phyloP scores from a whole-genome alignment of 1,140 invertebrate genomes.

The Condylostylus longicornis region DNA sequence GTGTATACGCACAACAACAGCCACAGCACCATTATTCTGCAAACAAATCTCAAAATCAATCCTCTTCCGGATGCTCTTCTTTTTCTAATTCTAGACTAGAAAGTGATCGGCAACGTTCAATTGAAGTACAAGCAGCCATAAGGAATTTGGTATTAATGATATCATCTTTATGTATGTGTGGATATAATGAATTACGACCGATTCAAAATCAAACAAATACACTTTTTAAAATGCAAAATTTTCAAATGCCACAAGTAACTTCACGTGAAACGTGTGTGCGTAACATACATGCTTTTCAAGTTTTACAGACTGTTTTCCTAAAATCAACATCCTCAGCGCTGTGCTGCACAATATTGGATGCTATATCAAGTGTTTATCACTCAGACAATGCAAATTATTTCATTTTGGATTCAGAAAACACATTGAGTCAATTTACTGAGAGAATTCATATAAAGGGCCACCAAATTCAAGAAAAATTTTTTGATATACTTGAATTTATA shows the following conservation, averaged over 20 bases:
- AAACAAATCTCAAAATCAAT: no score
- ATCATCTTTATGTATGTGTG: slow-evolving; percentile 85
- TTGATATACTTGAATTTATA: slow-evolving; percentile 88
- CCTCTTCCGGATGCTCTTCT: no score
- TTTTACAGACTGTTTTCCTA: slow-evolving; percentile 84
- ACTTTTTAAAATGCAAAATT: slow-evolving; percentile 85
- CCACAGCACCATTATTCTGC: not conserved
- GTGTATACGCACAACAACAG: no score
- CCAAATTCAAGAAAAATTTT: slow-evolving; percentile 91
- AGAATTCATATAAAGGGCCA: slow-evolving; percentile 79
- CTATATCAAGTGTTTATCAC: slow-evolving; percentile 91
- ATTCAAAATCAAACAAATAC: slow-evolving; percentile 72
- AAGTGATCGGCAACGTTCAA: slow-evolving; percentile 50
- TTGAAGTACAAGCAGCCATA: slow-evolving; percentile 74
- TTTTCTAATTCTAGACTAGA: slow-evolving; percentile 44
- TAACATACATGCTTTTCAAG: slow-evolving; percentile 91
- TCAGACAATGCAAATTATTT: slow-evolving; percentile 98
- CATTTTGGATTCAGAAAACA: slow-evolving; percentile 91
- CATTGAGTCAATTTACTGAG: slow-evolving; percentile 89
- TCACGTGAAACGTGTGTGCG: slow-evolving; percentile 77
- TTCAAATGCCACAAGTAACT: slow-evolving; percentile 75
- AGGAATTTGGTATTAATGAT: slow-evolving; percentile 85
- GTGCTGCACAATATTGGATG: slow-evolving; percentile 83
- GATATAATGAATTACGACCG: slow-evolving; percentile 73
- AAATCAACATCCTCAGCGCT: slow-evolving; percentile 73